Conservation (phyloP, 2,797 vertebrate genomes). For the Urocyon cinereoargenteus region DNA sequence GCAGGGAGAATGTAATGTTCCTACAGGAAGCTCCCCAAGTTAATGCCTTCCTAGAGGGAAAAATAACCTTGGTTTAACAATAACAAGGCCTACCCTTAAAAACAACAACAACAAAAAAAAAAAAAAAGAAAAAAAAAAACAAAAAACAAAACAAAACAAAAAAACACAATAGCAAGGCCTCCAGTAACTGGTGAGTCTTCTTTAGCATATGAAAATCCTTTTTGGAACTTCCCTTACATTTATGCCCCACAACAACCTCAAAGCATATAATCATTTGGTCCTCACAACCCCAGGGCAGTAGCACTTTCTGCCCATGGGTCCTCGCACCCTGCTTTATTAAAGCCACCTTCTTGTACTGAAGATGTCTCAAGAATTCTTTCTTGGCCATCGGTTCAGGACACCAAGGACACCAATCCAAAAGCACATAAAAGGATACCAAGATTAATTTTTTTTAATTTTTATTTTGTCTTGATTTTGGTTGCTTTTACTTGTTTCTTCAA, state of each 20-base stretch:
- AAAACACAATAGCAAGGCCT: not conserved
- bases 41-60: not conserved
- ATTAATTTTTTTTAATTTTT: not conserved
- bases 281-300: not conserved
- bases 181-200: not conserved
- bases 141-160: too few species aligned
- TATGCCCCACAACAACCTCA: not conserved
- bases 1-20: not conserved
- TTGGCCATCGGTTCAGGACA: rapidly evolving
- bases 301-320: not conserved
- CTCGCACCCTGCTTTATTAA: not conserved
- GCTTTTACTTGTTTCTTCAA: not conserved
- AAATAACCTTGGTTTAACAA: not conserved
- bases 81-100: too few species aligned
- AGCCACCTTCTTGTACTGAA: not conserved
- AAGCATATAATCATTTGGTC: not conserved
- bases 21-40: not conserved
- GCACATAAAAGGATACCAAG: not conserved
- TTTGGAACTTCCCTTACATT: not conserved
- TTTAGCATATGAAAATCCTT: not conserved
- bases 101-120: too few species aligned
- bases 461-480: not conserved
- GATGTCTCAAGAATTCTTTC: not conserved
- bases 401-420: not conserved
- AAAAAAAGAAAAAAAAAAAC: too few species aligned